These are phyloP conservation scores for Heliconius eleuchia DNA, from an alignment of 1,140 invertebrate genomes.

Conservation along the genomic window DNA sequence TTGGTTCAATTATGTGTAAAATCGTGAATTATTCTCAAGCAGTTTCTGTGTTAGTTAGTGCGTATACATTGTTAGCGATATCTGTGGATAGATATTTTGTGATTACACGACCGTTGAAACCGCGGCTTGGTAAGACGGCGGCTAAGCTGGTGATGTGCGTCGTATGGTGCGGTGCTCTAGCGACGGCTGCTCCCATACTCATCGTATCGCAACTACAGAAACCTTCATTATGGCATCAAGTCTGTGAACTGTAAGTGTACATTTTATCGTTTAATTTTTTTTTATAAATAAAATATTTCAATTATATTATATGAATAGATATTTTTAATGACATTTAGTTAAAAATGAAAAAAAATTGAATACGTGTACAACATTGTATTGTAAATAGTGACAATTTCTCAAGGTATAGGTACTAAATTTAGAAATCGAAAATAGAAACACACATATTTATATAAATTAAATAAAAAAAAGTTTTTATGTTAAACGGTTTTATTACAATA, in stretches of 20 bases:
- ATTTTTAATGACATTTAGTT: neutral
- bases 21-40: constrained; percentile 90
- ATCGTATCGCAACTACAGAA: constrained; percentile 84
- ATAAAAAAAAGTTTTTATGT: too few species aligned
- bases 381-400: too few species aligned
- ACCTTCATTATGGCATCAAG: constrained; percentile 82
- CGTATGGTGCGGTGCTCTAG: constrained; percentile 90
- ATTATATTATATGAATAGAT: too few species aligned
- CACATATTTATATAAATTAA: too few species aligned
- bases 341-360: neutral
- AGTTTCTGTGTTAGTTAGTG: constrained; percentile 90
- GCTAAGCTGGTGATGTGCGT: constrained; percentile 87
- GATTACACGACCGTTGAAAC: constrained; percentile 92
- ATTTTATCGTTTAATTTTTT: neutral
- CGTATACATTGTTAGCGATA: constrained; percentile 92
- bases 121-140: constrained; percentile 87
- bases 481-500: too few species aligned
- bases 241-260: constrained; percentile 84
- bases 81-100: constrained; percentile 93
- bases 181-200: constrained; percentile 90
- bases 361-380: too few species aligned
- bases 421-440: too few species aligned
- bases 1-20: constrained; percentile 88
- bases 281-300: too few species aligned
- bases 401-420: too few species aligned